Conservation (phyloP, 2,797 vertebrate species). For the Leptatherina wallacei region DNA sequence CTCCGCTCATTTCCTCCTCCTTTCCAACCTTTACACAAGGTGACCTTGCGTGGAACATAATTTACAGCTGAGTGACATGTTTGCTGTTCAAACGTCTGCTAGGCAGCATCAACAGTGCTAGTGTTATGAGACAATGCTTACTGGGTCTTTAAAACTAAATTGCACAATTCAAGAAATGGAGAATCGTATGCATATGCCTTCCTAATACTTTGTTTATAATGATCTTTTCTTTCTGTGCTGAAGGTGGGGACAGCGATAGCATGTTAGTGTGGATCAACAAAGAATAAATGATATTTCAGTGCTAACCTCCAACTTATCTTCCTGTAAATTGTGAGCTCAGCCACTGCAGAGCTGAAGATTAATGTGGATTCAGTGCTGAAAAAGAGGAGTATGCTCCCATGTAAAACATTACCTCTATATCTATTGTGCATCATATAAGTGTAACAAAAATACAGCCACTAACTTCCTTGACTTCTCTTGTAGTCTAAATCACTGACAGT, state of each 20-base stretch:
- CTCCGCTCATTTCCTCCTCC: constrained; percentile 71
- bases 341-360: neutral
- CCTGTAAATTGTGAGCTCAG: constrained; percentile 28
- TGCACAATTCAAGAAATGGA: constrained; percentile 44
- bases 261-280: constrained; percentile 55
- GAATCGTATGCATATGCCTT: constrained; percentile 53
- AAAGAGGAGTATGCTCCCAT: neutral
- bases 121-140: constrained; percentile 58
- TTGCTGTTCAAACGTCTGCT: constrained; percentile 59
- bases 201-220: constrained; percentile 55
- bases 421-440: constrained; percentile 4
- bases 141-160: constrained; percentile 51
- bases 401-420: neutral
- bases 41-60: constrained; percentile 76
- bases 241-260: constrained; percentile 41
- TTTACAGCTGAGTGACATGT: constrained; percentile 76
- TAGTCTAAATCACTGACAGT: constrained; percentile 54
- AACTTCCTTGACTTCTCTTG: constrained; percentile 35
- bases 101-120: constrained; percentile 46
- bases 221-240: constrained; percentile 49
- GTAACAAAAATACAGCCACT: constrained; percentile 22
- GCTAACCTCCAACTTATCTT: constrained; percentile 38
- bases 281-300: constrained; percentile 52
- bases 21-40: constrained; percentile 76
- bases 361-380: constrained; percentile 25